phyloP scores from a whole-genome alignment of 37 sponge, comb jelly and placozoan genomes.

The Mnemiopsis leidyi region DNA sequence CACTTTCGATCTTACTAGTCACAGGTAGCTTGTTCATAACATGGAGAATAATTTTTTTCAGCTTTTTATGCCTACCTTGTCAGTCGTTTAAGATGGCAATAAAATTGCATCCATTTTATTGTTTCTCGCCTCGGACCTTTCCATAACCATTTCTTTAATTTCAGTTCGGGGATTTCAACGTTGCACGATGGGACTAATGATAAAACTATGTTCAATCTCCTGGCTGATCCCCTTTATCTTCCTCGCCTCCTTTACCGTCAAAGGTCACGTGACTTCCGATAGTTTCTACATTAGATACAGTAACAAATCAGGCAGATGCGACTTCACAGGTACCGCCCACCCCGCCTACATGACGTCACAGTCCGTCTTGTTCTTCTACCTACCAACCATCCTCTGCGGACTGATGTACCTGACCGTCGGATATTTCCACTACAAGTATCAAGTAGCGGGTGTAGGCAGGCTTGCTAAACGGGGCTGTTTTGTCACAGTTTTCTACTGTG shows the following conservation, averaged over 20 bases:
- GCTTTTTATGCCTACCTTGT: no score
- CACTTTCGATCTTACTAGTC: not conserved
- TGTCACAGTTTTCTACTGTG: constrained; percentile 1
- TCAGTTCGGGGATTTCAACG: not conserved
- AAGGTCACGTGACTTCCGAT: not conserved
- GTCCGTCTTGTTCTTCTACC: constrained; percentile 9
- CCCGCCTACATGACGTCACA: not conserved
- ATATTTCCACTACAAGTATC: not conserved
- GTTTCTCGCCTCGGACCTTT: no score
- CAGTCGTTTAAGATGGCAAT: no score
- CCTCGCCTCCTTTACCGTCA: not conserved
- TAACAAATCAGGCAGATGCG: not conserved
- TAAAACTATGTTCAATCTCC: not conserved
- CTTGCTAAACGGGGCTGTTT: not conserved
- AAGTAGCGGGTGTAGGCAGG: not conserved
- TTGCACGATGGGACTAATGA: not conserved
- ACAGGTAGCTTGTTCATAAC: not conserved
- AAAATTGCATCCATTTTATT: no score
- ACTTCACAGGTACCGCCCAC: not conserved
- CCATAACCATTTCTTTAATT: no score
- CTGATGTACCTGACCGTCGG: not conserved
- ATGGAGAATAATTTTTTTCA: no score
- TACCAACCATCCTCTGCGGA: not conserved
- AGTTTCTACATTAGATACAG: not conserved
- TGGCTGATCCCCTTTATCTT: not conserved